Percentiles rank a stretch among this genome's conserved stretches.
Conservation (phyloP, 2,113 vertebrate genomes). For the Pyrgilauda ruficollis region DNA sequence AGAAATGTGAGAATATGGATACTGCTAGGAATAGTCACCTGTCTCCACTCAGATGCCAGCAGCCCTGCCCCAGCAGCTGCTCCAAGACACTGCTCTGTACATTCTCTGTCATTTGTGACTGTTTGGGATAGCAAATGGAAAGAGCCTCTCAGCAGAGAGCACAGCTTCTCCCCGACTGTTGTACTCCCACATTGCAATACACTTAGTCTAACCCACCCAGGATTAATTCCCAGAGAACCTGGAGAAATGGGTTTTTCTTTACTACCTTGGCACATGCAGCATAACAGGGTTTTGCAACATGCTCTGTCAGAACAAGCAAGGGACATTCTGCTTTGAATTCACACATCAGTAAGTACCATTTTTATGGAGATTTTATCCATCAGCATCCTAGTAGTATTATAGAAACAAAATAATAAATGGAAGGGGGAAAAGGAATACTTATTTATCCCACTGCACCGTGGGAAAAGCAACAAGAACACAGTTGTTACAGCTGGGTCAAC, state of each 20-base stretch:
- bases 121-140: neutral
- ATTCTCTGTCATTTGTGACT: accelerated
- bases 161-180: neutral
- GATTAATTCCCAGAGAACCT: neutral
- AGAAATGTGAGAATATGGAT: neutral
- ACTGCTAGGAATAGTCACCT: neutral
- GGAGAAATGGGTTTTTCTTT: neutral
- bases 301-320: neutral
- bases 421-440: neutral
- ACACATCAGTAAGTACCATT: neutral
- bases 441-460: neutral
- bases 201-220: neutral
- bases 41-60: neutral
- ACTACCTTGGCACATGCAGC: neutral
- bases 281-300: neutral
- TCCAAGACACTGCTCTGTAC: neutral
- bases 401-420: neutral
- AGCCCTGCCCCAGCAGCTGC: neutral
- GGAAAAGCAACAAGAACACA: neutral
- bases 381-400: neutral
- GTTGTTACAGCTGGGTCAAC: neutral
- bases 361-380: neutral
- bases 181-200: neutral
- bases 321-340: neutral
- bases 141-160: neutral